phyloP scores from a whole-genome alignment of 2,888 invertebrate species.

The Dascillus cervinus region DNA sequence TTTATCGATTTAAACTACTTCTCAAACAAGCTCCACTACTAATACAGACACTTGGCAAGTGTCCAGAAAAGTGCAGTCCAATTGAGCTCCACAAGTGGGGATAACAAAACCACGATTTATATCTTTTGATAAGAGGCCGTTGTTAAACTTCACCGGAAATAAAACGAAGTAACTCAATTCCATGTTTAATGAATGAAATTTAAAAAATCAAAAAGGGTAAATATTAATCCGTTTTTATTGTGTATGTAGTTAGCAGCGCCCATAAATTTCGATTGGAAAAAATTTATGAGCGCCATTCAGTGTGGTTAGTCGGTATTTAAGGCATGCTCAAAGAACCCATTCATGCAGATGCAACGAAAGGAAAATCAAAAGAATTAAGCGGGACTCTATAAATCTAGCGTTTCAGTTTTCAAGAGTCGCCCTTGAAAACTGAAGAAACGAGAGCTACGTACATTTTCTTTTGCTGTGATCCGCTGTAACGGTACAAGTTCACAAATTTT shows the following conservation, averaged over 20 bases:
- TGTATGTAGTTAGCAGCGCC: no score
- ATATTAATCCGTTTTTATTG: conserved; percentile 38
- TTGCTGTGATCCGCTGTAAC: conserved; percentile 8
- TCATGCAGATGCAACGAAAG: conserved; percentile 13
- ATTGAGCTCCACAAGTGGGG: no score
- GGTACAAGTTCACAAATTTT: conserved; percentile 10
- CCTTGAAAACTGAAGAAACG: not conserved
- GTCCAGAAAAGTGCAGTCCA: no score
- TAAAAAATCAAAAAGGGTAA: conserved; percentile 3
- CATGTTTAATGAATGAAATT: conserved; percentile 2
- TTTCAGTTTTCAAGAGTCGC: conserved; percentile 6
- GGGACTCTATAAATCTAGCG: conserved; percentile 10
- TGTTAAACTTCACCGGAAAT: no score
- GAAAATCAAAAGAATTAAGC: conserved; percentile 12
- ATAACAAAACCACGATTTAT: no score
- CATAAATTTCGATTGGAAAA: no score
- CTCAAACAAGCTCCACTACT: no score
- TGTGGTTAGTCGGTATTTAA: conserved; percentile 4
- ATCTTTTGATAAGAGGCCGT: no score
- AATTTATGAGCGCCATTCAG: not conserved
- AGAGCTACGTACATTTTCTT: conserved; percentile 30
- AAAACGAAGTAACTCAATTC: not conserved
- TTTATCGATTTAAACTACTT: no score
- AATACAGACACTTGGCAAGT: no score
- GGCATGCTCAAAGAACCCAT: conserved; percentile 4